Evolutionary conservation across 2,888 invertebrate genomes (phyloP), one percentile per base, ranked within the genome.

Genomic region (Orthonevra nobilis): DNA sequence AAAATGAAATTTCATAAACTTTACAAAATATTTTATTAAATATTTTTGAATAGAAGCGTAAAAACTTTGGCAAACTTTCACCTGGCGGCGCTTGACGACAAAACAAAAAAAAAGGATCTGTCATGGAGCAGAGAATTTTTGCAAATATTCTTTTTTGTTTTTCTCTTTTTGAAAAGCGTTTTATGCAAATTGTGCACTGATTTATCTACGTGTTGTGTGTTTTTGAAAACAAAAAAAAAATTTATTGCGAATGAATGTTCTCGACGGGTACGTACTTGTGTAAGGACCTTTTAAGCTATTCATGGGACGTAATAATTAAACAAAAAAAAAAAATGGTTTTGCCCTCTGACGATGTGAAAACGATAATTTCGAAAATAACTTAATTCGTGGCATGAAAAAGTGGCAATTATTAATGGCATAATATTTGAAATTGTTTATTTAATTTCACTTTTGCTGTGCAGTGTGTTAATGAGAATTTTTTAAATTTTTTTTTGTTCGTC

Each of bases 1-100:
- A 61, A n/a, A 61, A 61, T 64, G 30, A 19, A 63, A 64, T 23
- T 72, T 42, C 40, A 72, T 56, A 72, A 72, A 63, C 54, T 72
- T 48, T 54, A 0, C 9, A 17, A 72, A 42, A 48, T n/a, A n/a
- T 64, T 72, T 56, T 23, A 42, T 64, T 50, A 72, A 56, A 72
- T n/a, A n/a, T 42, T 50, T 56, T 56, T 72, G 30, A 40, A 56
- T 48, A 28, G 46, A 9, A 38, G 50, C 44, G 17, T 48, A 46
- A 61, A 32, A 61, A 42, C 20, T 72, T 52, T 52, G n/a, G n/a
- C 17, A 4, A 20, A 34, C 54, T 34, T 56, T 26, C 56, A 48
- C 54, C 48, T 46, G 10, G 10, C n/a, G n/a, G n/a, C n/a, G n/a
- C n/a, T n/a, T n/a, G 61, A 52, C 42, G 52, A 61, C 36, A 36